A percentile compares a stretch with the other conserved stretches of the same genome.
phyloP scores from a whole-genome alignment of 2,113 vertebrate genomes.

The Psilopsiagon aurifrons region DNA sequence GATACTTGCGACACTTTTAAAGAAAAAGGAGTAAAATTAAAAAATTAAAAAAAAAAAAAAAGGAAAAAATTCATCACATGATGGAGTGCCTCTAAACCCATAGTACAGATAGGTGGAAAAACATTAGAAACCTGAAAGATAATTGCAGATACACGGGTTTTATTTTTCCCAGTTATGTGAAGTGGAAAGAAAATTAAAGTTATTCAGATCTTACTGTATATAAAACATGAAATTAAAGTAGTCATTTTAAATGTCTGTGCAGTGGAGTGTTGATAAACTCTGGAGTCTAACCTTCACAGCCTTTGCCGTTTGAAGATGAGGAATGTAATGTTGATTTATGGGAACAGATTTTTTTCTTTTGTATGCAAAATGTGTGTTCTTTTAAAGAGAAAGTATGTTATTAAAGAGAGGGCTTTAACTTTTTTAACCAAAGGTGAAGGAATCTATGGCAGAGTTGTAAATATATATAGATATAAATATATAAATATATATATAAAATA shows the following conservation, averaged over 20 bases:
- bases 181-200: constrained; percentile 68
- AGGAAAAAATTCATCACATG: constrained; percentile 49
- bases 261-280: constrained; percentile 75
- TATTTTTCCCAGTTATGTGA: constrained; percentile 78
- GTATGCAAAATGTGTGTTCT: constrained; percentile 81
- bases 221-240: constrained; percentile 54
- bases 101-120: constrained; percentile 60
- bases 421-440: constrained; percentile 89
- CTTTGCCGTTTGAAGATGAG: constrained; percentile 77
- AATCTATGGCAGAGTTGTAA: constrained; percentile 90
- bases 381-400: constrained; percentile 81
- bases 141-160: constrained; percentile 67
- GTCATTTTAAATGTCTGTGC: constrained; percentile 72
- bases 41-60: no score
- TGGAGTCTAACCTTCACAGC: constrained; percentile 73
- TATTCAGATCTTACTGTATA: constrained; percentile 76
- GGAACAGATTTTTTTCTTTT: constrained; percentile 79
- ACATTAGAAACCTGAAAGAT: background rate
- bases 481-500: constrained; percentile 77
- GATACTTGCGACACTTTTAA: constrained; percentile 74
- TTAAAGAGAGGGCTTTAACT: constrained; percentile 87
- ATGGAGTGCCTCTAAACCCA: constrained; percentile 81
- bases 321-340: constrained; percentile 80
- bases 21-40: background rate
- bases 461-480: constrained; percentile 88